Conservation (phyloP, 2,113 vertebrate genomes). For the Bostrychus sinensis region DNA sequence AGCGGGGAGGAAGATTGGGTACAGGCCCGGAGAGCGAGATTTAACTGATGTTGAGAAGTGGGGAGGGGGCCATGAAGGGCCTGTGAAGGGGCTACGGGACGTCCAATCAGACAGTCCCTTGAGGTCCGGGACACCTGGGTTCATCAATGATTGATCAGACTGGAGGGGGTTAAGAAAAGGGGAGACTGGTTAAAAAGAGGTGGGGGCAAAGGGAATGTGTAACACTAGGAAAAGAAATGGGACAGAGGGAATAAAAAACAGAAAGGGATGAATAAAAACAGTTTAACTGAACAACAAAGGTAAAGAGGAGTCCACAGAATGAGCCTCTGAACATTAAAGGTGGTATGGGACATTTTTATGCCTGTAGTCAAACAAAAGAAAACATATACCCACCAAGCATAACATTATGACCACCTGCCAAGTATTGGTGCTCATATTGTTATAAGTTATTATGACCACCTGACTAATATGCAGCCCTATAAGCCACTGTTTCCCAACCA, state of each 20-base stretch:
- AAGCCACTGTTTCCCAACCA: no score
- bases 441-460: no score
- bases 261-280: not conserved
- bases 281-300: no score
- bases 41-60: constrained; percentile 55
- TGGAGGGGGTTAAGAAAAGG: constrained; percentile 62
- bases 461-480: no score
- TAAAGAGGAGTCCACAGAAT: not conserved
- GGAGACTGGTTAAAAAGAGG: constrained; percentile 14
- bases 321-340: not conserved
- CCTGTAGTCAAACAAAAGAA: no score
- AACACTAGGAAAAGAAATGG: not conserved
- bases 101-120: constrained; percentile 63
- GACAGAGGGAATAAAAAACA: constrained; percentile 15
- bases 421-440: no score
- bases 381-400: no score
- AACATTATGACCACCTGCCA: no score
- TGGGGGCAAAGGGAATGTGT: constrained; percentile 3
- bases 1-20: constrained; percentile 24
- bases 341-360: no score
- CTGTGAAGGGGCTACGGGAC: constrained; percentile 17
- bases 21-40: constrained; percentile 37
- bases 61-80: constrained; percentile 18
- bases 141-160: constrained; percentile 81
- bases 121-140: constrained; percentile 76